Evolutionary conservation across 2,797 vertebrate genomes (phyloP), one percentile per base, ranked within the genome.

Genomic region (Clarias laeviceps): DNA sequence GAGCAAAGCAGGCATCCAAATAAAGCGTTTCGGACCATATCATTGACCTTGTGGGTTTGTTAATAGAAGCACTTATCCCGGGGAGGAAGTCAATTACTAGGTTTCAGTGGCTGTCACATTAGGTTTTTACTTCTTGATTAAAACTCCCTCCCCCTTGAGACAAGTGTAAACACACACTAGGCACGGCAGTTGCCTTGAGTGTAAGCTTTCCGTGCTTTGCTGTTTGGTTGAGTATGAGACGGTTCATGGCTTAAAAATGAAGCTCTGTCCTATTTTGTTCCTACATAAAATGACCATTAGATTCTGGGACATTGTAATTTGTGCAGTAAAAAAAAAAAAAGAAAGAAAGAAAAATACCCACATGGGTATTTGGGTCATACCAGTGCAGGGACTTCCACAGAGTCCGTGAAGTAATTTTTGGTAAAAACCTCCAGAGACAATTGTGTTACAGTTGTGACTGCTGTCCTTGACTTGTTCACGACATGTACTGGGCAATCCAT

Each of bases 291-390:
- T 88, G 87, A 92, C 91, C 83, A 84, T 90, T 85, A 91, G 88
- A 90, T 93, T 94, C 91, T 94, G 92, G 93, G 94, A 94, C 92
- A 93, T 89, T 92, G 90, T 93, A 89, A 94, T 92, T 37, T 54
- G 84, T 87, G 87, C 80, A 87, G 9, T 64, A 80, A 89, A 91
- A 90, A 89, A 88, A 77, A 86, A 34, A 80, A 90, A 89, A 88
- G 88, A 89, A 88, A 89, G 56, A 68, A 88, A 88, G 88, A 88
- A 89, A 56, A 68, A 2, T 54, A 27, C 15, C 24, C n/a, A 1
- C 6, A 24, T n/a, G 78, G 2, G 79, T 91, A 93, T 93, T 85
- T 93, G 90, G 93, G 93, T 92, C 91, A 74, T 83, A 85, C 86
- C 84, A 87, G 88, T 74, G 83, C 88, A 89, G 80, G 56, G 85